Base-by-base conservation (phyloP, 2,113 vertebrate species). In the Pachypanchax playfairii region DNA sequence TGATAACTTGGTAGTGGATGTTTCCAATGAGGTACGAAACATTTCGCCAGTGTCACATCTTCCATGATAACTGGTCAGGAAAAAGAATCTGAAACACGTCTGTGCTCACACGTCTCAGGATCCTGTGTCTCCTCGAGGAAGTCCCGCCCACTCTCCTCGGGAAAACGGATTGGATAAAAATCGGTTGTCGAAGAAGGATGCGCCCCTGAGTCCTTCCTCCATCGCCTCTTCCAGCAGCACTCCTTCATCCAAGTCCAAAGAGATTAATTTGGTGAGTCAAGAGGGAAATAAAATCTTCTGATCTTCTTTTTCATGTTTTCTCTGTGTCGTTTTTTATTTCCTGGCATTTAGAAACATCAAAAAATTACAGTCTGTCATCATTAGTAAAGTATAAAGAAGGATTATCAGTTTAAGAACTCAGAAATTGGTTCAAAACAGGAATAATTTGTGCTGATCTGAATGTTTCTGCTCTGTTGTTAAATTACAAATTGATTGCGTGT, bases 141-240 rank as follows among this genome's bases (percentile, higher is more conserved):
- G 96, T 85, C 96, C 96, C 0, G 91, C 94, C 65, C 95, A 96
- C 76, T 98, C 96, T 0, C 95, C 96, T 0, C 94, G 93, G 0
- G 96, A 98, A 86, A 98, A 97, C 0, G 96, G 96, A 33, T 79
- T 98, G 61, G 96, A 98, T 85, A 98, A 98, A 79, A 80, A 88
- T 13, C 94, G 95, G 0, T 91, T 92, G 55, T 80, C 92, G 83
- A 98, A 98, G 87, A 97, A 96, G 62, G 96, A 98, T 0, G 93
- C 93, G 0, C 96, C 96, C 0, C 93, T 94, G 90, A 98, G 96
- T 87, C 96, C 96, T 0, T 95, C 96, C 74, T 98, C 96, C 0
- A 89, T 98, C 5, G 95, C 95, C 58, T 98, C 96, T 20, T 98
- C 96, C 75, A 96, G 96, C 87, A 98, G 96, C 90, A 98, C 95